phyloP scores from a whole-genome alignment of 64 coral and sea anemone genomes.

The Pocillopora verrucosa region DNA sequence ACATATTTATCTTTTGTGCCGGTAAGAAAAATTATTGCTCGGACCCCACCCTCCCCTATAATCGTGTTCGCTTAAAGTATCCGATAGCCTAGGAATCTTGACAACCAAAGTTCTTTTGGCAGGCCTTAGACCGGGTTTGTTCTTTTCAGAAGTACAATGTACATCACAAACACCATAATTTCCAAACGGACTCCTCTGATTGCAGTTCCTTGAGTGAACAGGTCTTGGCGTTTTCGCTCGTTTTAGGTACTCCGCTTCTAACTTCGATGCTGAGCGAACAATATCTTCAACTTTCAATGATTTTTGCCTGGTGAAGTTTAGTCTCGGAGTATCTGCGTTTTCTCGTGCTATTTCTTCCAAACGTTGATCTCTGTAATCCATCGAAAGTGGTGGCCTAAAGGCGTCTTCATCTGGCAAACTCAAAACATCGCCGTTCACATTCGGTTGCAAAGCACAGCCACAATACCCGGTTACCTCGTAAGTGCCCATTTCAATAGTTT shows the following conservation, averaged over 20 bases:
- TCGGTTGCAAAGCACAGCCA: not conserved
- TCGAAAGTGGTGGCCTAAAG: not conserved
- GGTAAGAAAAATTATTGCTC: slow-evolving; percentile 29
- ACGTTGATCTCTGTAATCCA: not conserved
- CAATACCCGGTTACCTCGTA: slow-evolving; percentile 25
- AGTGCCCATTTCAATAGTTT: not conserved
- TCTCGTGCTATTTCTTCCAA: slow-evolving; percentile 6
- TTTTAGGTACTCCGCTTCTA: slow-evolving; percentile 13
- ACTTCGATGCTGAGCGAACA: slow-evolving; percentile 15
- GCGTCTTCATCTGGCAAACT: not conserved
- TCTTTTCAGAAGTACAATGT: not conserved
- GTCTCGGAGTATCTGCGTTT: not conserved
- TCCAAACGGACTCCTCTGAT: not conserved
- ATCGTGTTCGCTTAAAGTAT: slow-evolving; percentile 16
- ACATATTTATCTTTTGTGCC: slow-evolving; percentile 11
- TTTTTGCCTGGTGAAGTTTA: not conserved
- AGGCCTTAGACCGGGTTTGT: not conserved
- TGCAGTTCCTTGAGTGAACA: not conserved
- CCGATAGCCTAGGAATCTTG: slow-evolving; percentile 2
- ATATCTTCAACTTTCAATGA: slow-evolving; percentile 28
- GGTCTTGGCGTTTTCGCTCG: slow-evolving; percentile 8
- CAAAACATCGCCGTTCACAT: not conserved
- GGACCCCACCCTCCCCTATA: not conserved
- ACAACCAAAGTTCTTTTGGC: slow-evolving; percentile 5
- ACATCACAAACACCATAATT: not conserved